These are phyloP conservation scores for Papilio dardanus DNA, from an alignment of 1,140 invertebrate species.

Conservation along the genomic window DNA sequence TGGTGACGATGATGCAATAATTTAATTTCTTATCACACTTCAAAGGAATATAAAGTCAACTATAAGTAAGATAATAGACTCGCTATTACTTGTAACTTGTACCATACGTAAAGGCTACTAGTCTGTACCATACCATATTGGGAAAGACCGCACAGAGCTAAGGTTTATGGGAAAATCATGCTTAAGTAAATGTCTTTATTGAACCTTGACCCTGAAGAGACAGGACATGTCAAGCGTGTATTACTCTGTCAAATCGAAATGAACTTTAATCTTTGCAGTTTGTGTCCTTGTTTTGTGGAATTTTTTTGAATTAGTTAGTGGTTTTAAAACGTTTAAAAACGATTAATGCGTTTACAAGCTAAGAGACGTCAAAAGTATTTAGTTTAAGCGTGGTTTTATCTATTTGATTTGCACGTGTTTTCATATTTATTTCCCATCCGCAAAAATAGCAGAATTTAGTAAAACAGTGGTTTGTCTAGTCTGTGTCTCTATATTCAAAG, in stretches of 20 bases:
- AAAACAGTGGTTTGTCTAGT: neutral
- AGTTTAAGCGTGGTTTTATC: too few species aligned
- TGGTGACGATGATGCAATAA: too few species aligned
- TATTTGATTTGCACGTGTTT: too few species aligned
- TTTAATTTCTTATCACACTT: too few species aligned
- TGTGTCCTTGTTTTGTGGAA: neutral
- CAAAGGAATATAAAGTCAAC: too few species aligned
- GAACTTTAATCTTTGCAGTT: neutral
- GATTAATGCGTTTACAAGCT: too few species aligned
- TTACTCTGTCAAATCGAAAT: neutral
- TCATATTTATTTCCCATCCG: too few species aligned
- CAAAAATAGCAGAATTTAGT: too few species aligned
- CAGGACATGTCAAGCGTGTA: neutral
- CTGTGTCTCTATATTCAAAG: neutral
- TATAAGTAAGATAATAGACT: too few species aligned
- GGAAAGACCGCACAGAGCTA: constrained; percentile 11
- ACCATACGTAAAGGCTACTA: constrained; percentile 20
- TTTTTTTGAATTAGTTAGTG: too few species aligned
- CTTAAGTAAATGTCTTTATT: constrained; percentile 35
- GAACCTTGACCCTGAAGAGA: neutral
- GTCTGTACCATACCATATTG: constrained; percentile 26
- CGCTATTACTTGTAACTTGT: constrained; percentile 26
- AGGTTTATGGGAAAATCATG: constrained; percentile 34
- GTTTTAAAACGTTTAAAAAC: too few species aligned
- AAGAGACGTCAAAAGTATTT: too few species aligned